A percentile compares a stretch with the other conserved stretches of the same genome.
Evolutionary conservation across 2,113 vertebrate species (phyloP).

Genomic region (Perca fluviatilis): DNA sequence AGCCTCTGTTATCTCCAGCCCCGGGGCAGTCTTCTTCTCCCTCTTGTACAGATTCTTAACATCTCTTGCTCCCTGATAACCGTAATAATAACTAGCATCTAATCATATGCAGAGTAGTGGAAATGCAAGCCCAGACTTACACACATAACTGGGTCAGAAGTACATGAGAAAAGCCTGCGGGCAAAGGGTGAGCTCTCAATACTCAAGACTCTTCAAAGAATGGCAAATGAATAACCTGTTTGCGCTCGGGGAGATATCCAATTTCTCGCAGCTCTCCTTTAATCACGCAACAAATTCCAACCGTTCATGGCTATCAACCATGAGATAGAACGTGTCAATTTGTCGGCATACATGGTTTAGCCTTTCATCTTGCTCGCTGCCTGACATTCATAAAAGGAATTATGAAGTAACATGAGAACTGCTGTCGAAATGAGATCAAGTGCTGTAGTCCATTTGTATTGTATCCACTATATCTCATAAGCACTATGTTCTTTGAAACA

Average conservation of each 20-base stretch:
- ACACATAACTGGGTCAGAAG: conserved; percentile 63
- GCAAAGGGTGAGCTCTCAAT: conserved; percentile 56
- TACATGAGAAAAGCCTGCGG: conserved; percentile 59
- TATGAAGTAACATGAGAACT: conserved; percentile 38
- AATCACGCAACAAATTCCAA: conserved; percentile 56
- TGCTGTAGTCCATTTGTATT: conserved; percentile 20
- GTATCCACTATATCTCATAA: conserved; percentile 14
- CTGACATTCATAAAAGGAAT: conserved; percentile 53
- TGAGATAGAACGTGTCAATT: conserved; percentile 35
- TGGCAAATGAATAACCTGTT: conserved; percentile 58
- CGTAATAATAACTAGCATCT: conserved; percentile 44
- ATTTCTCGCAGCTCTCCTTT: conserved; percentile 31
- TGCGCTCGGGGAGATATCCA: conserved; percentile 42
- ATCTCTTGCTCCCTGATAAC: conserved; percentile 42
- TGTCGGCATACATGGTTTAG: conserved; percentile 3
- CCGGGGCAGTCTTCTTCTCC: conserved; percentile 36
- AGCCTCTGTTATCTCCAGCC: conserved; percentile 59
- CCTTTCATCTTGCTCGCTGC: conserved; percentile 46
- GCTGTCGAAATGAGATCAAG: conserved; percentile 22
- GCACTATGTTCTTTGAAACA: conserved; percentile 32
- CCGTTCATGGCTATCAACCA: conserved; percentile 20
- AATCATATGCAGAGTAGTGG: conserved; percentile 54
- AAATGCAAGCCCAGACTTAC: conserved; percentile 49
- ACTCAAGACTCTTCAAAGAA: conserved; percentile 59
- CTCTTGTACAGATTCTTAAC: conserved; percentile 24